Percentiles rank a stretch among this genome's conserved stretches.
Evolutionary conservation across 2,888 invertebrate genomes (phyloP).

Genomic region (Hylaea fasciaria): DNA sequence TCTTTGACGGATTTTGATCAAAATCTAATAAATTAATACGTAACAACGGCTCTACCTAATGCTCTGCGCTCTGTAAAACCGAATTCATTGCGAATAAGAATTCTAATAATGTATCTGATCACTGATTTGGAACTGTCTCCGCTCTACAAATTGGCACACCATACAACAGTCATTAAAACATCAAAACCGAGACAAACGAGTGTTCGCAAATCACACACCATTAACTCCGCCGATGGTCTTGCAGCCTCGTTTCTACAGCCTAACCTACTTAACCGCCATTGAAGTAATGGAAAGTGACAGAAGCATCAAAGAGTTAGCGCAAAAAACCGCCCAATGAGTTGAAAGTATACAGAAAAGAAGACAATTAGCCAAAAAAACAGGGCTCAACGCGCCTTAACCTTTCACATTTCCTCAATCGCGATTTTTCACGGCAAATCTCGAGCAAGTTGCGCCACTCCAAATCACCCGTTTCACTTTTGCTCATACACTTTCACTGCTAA

Average conservation of each 20-base stretch:
- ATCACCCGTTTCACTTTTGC: conserved; percentile 82
- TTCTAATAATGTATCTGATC: too few relatives aligned
- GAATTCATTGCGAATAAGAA: too few relatives aligned
- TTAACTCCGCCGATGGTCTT: conserved; percentile 17
- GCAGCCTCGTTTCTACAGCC: conserved; percentile 13
- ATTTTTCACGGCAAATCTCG: conserved; percentile 73
- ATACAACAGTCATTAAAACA: too few relatives aligned
- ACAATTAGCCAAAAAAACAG: conserved; percentile 39
- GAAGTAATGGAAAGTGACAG: conserved; percentile 18
- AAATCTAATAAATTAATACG: too few relatives aligned
- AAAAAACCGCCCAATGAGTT: conserved; percentile 12
- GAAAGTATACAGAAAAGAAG: conserved; percentile 17
- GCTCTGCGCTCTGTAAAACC: too few relatives aligned
- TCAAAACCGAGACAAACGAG: background rate
- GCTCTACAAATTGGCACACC: background rate
- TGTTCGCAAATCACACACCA: conserved; percentile 16
- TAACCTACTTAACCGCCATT: conserved; percentile 20
- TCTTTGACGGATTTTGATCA: too few relatives aligned
- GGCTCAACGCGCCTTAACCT: conserved; percentile 48
- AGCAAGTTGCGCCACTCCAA: conserved; percentile 67
- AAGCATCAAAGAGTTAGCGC: conserved; percentile 9
- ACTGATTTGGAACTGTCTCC: background rate
- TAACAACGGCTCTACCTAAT: too few relatives aligned
- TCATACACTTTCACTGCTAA: conserved; percentile 80
- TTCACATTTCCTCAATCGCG: conserved; percentile 67